Percentiles rank a stretch among this genome's conserved stretches.
Evolutionary conservation across 2,797 vertebrate genomes (phyloP).

Genomic region (Anomalospiza imberbis): DNA sequence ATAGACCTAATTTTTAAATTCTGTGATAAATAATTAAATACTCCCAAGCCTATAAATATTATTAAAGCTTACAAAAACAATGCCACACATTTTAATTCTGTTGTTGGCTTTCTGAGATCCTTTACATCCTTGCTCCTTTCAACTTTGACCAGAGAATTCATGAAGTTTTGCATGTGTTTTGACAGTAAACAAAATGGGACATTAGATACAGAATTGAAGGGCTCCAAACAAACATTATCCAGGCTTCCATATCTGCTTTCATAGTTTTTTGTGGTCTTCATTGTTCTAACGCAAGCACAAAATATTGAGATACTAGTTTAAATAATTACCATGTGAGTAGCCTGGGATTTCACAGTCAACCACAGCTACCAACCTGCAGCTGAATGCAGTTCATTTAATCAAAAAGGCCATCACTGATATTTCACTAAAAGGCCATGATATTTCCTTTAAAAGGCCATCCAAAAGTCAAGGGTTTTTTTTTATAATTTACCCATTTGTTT

Average conservation of each 20-base stretch:
- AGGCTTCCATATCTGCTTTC: constrained; percentile 83
- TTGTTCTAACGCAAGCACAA: neutral
- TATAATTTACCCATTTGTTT: neutral
- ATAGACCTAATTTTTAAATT: neutral
- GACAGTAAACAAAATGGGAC: neutral
- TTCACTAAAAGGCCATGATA: neutral
- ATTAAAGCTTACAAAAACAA: neutral
- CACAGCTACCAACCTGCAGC: neutral
- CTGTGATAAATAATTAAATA: neutral
- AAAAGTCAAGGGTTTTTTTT: neutral
- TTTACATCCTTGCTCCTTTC: neutral
- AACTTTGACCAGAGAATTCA: neutral
- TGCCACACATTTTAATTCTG: neutral
- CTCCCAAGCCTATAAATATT: neutral
- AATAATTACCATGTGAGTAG: neutral
- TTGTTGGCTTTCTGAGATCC: neutral
- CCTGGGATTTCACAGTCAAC: neutral
- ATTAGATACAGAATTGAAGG: neutral
- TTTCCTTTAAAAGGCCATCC: neutral
- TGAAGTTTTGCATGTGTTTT: neutral
- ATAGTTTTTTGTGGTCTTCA: constrained; percentile 36
- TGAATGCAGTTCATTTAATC: neutral
- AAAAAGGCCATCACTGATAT: neutral
- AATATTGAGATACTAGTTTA: neutral
- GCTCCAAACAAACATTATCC: constrained; percentile 76